Evolutionary conservation across 2,113 vertebrate species (phyloP), one percentile per base, ranked within the genome.

Genomic region (Hyperopisus bebe): DNA sequence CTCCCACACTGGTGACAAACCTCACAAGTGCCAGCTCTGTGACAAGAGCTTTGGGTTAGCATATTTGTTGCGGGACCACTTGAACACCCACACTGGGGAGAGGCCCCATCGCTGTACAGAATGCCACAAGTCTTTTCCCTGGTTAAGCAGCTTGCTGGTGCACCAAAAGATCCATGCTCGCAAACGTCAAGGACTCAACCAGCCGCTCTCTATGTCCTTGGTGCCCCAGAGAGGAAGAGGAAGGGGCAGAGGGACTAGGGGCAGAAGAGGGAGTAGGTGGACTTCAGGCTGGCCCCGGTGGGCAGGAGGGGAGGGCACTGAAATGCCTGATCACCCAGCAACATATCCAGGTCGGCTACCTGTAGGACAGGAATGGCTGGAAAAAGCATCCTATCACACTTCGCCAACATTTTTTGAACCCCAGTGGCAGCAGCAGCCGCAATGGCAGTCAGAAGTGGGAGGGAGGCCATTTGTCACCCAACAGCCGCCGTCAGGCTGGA

Each of bases 1-100:
- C n/a, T 95, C 94, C 6, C 96, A 96, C 88, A 95, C 94, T 0
- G 95, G 96, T 0, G 95, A 96, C 85, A 96, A 96, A 84, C 95
- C 95, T 53, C 95, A 96, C 70, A 95, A 95, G 92, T 96, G 96
- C 86, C 90, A 95, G 50, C 88, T 94, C 50, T 96, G 96, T 10
- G 91, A 94, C 87, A 96, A 96, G 90, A 96, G 95, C 91, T 96
- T 96, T 21, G 94, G 95, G 1, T 91, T 96, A 35, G 95, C 95
- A 0, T 96, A 95, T 91, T 91, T 96, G 91, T 94, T 96, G 19
- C 95, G 96, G 2, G 96, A 96, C 91, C 96, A 96, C 92, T 93
- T 96, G 91, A 96, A 96, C 93, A 96, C 96, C 0, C 96, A 96
- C 92, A 96, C 95, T 0, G 96, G 96, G 1, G 95, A 95, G 89